Percentiles rank a stretch among this genome's conserved stretches.
Conservation (phyloP, 2,113 vertebrate genomes). For the Phaetusa simplex region DNA sequence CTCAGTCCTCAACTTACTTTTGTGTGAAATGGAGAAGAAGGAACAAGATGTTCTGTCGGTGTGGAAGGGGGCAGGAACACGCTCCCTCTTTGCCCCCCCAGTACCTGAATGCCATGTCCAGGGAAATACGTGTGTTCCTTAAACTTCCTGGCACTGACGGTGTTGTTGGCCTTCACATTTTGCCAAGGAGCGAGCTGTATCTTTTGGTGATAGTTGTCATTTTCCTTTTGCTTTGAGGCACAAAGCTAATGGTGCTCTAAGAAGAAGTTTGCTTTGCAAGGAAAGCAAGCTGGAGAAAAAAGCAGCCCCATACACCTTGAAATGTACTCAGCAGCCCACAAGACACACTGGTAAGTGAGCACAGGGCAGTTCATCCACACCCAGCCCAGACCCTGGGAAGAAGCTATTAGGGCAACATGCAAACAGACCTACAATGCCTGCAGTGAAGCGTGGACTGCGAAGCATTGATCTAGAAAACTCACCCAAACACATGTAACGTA, state of each 20-base stretch:
- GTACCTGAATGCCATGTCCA: background rate
- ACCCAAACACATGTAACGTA: background rate
- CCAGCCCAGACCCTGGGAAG: background rate
- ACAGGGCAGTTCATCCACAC: background rate
- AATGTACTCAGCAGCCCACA: background rate
- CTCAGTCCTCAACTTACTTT: background rate
- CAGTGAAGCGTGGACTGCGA: background rate
- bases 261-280: background rate
- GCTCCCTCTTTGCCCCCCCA: background rate
- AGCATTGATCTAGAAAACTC: background rate
- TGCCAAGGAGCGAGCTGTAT: background rate
- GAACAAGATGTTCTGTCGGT: background rate
- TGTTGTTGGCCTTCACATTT: background rate
- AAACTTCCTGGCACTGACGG: background rate
- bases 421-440: background rate
- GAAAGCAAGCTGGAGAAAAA: background rate
- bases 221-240: background rate
- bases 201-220: background rate
- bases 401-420: background rate
- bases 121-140: constrained; percentile 24
- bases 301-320: fast-evolving
- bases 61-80: background rate
- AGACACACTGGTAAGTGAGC: background rate
- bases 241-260: background rate
- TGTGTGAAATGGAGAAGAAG: background rate